Conservation (phyloP, 2,113 vertebrate species). For the Ginglymostoma cirratum region DNA sequence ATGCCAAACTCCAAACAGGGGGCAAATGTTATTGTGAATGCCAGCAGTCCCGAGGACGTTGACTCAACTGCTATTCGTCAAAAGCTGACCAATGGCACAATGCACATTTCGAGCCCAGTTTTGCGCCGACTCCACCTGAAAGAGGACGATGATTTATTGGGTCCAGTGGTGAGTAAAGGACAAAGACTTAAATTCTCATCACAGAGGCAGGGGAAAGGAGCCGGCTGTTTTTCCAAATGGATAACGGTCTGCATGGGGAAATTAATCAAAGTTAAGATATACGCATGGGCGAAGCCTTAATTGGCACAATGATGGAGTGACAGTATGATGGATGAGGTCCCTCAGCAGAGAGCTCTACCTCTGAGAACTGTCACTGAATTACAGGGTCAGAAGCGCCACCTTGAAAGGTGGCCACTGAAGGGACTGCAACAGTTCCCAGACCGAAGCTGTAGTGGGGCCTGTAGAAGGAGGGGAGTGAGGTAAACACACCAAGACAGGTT, state of each 20-base stretch:
- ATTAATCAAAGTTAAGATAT: background rate
- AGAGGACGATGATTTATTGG: constrained; percentile 65
- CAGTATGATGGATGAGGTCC: too few species aligned
- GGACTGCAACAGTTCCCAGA: background rate
- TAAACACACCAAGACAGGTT: too few species aligned
- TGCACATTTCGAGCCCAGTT: constrained; percentile 76
- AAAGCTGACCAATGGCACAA: constrained; percentile 82
- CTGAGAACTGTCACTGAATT: background rate
- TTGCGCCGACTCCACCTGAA: constrained; percentile 78
- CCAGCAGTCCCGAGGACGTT: constrained; percentile 92
- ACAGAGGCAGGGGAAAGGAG: too few species aligned
- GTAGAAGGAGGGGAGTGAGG: too few species aligned
- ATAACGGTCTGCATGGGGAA: background rate
- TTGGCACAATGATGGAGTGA: background rate
- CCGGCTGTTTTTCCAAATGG: background rate
- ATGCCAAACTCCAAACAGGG: constrained; percentile 56
- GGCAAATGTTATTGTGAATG: constrained; percentile 82
- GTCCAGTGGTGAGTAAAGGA: constrained; percentile 64
- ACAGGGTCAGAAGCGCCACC: background rate
- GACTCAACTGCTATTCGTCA: constrained; percentile 84
- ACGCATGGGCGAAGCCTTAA: background rate
- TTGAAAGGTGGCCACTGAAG: too few species aligned
- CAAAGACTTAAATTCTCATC: background rate
- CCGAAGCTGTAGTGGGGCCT: background rate
- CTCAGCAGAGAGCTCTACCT: too few species aligned